These are phyloP conservation scores for Hippocampus mohnikei DNA, from an alignment of 2,113 vertebrate species.

Conservation along the genomic window DNA sequence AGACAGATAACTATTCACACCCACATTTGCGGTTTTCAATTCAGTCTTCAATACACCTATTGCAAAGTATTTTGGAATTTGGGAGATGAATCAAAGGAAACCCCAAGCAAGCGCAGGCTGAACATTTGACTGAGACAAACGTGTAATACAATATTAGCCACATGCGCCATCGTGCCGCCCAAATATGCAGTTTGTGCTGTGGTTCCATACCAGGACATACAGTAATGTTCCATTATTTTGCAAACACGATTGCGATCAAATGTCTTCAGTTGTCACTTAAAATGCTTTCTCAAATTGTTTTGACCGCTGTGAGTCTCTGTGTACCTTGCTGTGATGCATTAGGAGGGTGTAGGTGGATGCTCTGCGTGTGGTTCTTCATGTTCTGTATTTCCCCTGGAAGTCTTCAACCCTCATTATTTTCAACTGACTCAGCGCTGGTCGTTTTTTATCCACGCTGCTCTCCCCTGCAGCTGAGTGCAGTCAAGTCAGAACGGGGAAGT, in stretches of 20 bases:
- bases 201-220: conserved; percentile 19
- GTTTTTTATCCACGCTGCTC: conserved; percentile 12
- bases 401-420: conserved; percentile 66
- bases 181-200: conserved; percentile 11
- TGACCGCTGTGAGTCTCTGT: conserved; percentile 29
- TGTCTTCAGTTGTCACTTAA: conserved; percentile 33
- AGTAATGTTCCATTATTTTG: conserved; percentile 38
- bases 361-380: conserved; percentile 43
- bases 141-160: no score
- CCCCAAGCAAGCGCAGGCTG: neutral
- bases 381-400: conserved; percentile 38
- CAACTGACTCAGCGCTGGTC: conserved; percentile 47
- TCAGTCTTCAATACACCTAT: neutral
- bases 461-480: conserved; percentile 22
- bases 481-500: conserved; percentile 40
- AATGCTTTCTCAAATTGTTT: conserved; percentile 30
- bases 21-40: neutral
- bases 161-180: neutral
- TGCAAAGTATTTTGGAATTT: neutral
- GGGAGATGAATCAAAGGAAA: neutral
- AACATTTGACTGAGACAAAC: neutral
- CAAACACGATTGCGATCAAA: conserved; percentile 38
- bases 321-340: conserved; percentile 42
- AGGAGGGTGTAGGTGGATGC: conserved; percentile 46
- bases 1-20: neutral